These are phyloP conservation scores for Drosophila aldrichi DNA, from an alignment of 2,888 invertebrate genomes.

Conservation along the genomic window DNA sequence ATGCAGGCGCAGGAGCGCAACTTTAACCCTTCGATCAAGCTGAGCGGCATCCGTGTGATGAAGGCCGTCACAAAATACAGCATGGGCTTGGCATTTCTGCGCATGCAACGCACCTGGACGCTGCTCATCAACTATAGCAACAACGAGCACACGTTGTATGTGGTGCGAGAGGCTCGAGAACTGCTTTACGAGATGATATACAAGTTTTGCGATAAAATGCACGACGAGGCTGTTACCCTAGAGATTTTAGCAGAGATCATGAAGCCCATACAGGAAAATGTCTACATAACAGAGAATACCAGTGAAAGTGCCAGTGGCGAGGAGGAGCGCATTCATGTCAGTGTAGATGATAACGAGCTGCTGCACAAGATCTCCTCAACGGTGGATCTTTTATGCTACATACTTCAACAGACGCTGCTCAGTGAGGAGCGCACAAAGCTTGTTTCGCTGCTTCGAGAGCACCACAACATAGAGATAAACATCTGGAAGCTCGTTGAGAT, in stretches of 20 bases:
- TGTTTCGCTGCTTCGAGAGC: slow-evolving; percentile 81
- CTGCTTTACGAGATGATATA: slow-evolving; percentile 88
- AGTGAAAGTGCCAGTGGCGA: slow-evolving; percentile 18
- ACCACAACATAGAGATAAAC: slow-evolving; percentile 80
- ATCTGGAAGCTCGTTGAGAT: slow-evolving; percentile 84
- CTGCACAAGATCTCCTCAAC: slow-evolving; percentile 87
- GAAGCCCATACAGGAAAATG: slow-evolving; percentile 87
- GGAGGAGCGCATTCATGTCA: slow-evolving; percentile 80
- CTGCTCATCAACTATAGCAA: slow-evolving; percentile 88
- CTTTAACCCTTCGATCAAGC: slow-evolving; percentile 88
- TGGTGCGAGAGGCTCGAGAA: slow-evolving; percentile 89
- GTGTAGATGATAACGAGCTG: slow-evolving; percentile 86
- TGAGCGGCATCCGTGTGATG: slow-evolving; percentile 89
- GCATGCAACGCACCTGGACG: slow-evolving; percentile 88
- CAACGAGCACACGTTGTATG: slow-evolving; percentile 90
- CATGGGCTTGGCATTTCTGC: slow-evolving; percentile 89
- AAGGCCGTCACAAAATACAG: slow-evolving; percentile 87
- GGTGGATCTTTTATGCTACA: slow-evolving; percentile 87
- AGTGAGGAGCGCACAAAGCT: slow-evolving; percentile 84
- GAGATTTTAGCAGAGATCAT: slow-evolving; percentile 87
- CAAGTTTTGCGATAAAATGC: slow-evolving; percentile 84
- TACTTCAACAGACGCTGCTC: slow-evolving; percentile 86
- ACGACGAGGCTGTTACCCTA: slow-evolving; percentile 86
- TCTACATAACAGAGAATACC: slow-evolving; percentile 77
- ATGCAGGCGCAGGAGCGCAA: slow-evolving; percentile 63